Conservation (phyloP, 2,797 vertebrate genomes). For the Falco biarmicus region DNA sequence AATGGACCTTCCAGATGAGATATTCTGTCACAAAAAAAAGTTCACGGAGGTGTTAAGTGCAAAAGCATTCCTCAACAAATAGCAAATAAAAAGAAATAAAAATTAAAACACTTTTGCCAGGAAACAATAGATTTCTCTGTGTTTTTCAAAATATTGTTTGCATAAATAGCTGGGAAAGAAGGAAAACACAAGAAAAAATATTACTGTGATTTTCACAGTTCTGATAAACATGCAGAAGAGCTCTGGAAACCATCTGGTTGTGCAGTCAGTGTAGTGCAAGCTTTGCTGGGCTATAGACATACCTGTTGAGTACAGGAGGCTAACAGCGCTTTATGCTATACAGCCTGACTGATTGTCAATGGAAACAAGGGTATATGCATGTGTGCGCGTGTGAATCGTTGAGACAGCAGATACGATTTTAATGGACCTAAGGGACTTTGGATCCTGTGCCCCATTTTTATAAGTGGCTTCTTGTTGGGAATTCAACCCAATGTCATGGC, state of each 20-base stretch:
- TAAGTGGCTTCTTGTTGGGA: neutral
- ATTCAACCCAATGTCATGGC: neutral
- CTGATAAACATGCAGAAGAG: neutral
- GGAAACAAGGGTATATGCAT: neutral
- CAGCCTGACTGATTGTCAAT: neutral
- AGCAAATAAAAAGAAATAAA: neutral
- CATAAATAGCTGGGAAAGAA: neutral
- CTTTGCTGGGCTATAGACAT: neutral
- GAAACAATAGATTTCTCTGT: neutral
- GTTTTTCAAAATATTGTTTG: slow-evolving; percentile 48
- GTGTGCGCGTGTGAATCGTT: neutral
- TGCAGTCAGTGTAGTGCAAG: too few relatives aligned
- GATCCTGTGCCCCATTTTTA: neutral
- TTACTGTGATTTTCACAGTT: neutral
- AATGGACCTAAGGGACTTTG: neutral
- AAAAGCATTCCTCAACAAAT: slow-evolving; percentile 68
- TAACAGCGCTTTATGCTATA: neutral
- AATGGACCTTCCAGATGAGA: slow-evolving; percentile 74
- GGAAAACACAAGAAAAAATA: neutral
- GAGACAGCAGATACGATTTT: neutral
- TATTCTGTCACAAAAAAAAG: slow-evolving; percentile 37
- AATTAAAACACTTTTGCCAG: neutral
- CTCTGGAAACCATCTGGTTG: neutral
- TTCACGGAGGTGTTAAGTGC: slow-evolving; percentile 70
- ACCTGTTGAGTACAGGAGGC: neutral